Base-by-base conservation (phyloP, 2,888 invertebrate genomes). In the Melinaea marsaeus region DNA sequence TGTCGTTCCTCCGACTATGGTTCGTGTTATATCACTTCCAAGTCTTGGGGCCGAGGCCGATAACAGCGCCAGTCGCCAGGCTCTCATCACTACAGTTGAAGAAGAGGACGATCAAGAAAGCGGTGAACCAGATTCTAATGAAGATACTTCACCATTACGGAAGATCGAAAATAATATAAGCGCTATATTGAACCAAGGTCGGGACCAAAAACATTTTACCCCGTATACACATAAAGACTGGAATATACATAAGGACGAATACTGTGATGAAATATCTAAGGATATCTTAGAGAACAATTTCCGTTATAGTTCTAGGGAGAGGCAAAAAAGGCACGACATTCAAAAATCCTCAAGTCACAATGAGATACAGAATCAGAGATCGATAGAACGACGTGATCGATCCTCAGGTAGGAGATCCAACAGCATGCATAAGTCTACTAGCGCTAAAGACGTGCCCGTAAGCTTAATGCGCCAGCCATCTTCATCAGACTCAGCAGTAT, bases 151-250 rank as follows among this genome's bases (percentile, higher is more conserved):
- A 7, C 94, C 95, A 4, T 86, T 94, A 60, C 88, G 94, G 65
- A 94, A 94, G 86, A 94, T 94, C 66, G 95, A 94, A 83, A 93
- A 93, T 81, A 94, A 94, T 79, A 94, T 94, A 73, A 94, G 92
- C 79, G 94, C 94, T 76, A 90, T 94, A 79, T 81, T 94, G 75
- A 94, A 91, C 79, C 91, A 90, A 79, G 90, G 90, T 76, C 86
- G 90, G 88, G 91, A 91, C 88, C 89, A 86, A 86, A 90, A 87
- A 83, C 89, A 79, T 79, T 90, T 84, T 85, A 86, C 85, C 75
- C 90, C 91, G 73, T 91, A 91, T 75, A 78, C 90, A 85, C 89
- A 88, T 75, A 91, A 91, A 89, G 91, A 91, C 89, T 91, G 91
- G 91, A 91, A 91, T 85, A 91, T 91, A 69, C 91, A 91, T 86